Percentiles rank a stretch among this genome's conserved stretches.
Evolutionary conservation across 2,113 vertebrate species (phyloP).

Genomic region (Pongo pygmaeus): DNA sequence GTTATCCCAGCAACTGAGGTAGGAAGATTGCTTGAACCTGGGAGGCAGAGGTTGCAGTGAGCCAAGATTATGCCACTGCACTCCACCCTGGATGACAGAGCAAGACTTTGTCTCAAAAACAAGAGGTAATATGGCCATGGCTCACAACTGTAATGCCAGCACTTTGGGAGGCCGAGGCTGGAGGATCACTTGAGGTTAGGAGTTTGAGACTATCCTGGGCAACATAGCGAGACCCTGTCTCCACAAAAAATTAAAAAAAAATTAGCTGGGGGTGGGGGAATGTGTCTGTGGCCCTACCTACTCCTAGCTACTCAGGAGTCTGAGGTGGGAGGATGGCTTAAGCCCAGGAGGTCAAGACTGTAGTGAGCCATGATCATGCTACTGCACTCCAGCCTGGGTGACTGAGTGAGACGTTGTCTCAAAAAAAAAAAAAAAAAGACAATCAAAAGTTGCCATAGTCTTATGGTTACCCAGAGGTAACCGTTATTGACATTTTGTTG

Average conservation of each 20-base stretch:
- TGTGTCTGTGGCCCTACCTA: background rate
- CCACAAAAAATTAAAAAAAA: background rate
- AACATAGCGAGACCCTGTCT: background rate
- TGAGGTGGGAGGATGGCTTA: background rate
- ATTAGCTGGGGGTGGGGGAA: background rate
- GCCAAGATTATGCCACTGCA: too few relatives aligned
- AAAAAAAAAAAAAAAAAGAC: background rate
- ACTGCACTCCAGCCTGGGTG: background rate
- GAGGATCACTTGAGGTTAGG: too few relatives aligned
- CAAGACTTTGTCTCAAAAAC: too few relatives aligned
- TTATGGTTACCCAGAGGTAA: background rate
- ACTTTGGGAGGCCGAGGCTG: too few relatives aligned
- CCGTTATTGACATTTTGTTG: background rate
- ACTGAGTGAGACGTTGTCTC: background rate
- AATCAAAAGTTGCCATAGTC: background rate
- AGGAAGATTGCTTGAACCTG: too few relatives aligned
- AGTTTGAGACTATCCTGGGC: too few relatives aligned
- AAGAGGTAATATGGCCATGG: too few relatives aligned
- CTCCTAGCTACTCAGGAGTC: background rate
- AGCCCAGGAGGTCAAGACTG: background rate
- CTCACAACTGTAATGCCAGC: too few relatives aligned
- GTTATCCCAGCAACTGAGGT: too few relatives aligned
- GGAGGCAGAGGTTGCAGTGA: too few relatives aligned
- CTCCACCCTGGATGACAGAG: too few relatives aligned
- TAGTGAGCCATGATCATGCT: background rate